Evolutionary conservation across 2,888 invertebrate genomes (phyloP), one percentile per base, ranked within the genome.

Genomic region (Liposcelis brunnea): DNA sequence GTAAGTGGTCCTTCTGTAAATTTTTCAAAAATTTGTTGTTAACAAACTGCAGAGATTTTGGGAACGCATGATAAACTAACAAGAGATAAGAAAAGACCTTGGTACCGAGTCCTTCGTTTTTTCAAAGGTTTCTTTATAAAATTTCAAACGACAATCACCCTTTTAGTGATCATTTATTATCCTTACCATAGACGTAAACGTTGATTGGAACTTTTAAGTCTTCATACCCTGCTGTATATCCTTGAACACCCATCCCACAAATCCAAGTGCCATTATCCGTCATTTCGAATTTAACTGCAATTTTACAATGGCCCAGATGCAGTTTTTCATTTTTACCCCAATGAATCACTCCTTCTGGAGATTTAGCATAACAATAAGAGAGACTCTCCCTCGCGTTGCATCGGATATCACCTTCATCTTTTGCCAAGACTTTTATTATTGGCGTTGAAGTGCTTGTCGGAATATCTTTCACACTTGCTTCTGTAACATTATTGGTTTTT

Each of bases 201-300:
- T 42, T 31, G 11, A 47, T 47, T 4, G 44, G 44, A n/a, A 47
- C 40, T 26, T 33, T 21, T 38, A 40, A n/a, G 33, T 47, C 47
- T 15, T 14, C 40, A 14, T 19, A 19, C 19, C 40, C 40, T 19
- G 37, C 44, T 10, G 5, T 33, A 6, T 19, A 19, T 18, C 40
- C 40, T 19, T 32, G 36, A 11, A 10, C 34, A 18, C 47, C 47
- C 45, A 47, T 46, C n/a, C 44, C 40, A 32, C 47, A 47, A 31
- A 33, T 43, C 47, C 47, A 47, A 19, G 47, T 46, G 5, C 47
- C 47, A 38, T 36, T 38, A 16, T 47, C 47, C n/a, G n/a, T n/a
- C n/a, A 18, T 38, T 38, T 15, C 34, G n/a, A 31, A 12, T 21
- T 34, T 19, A 26, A 47, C 36, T 5, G 47, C 47, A 8, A 48